Evolutionary conservation across 2,888 invertebrate genomes (phyloP).

Genomic region (Dynastes maya): DNA sequence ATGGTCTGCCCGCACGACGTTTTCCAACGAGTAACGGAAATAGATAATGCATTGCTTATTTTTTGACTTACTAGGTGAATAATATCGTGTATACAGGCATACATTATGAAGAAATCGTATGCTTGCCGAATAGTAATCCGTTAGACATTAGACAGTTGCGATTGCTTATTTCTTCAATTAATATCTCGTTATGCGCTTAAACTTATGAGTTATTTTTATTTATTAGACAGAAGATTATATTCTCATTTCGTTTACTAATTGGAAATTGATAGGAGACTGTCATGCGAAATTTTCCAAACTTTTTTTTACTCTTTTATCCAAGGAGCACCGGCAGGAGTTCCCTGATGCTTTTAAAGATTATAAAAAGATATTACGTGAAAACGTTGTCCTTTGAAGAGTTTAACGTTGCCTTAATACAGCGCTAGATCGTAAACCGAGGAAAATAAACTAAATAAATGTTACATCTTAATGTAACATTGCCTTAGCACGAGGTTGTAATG

Average conservation of each 20-base stretch:
- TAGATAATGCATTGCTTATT: background rate
- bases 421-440: conserved; percentile 3
- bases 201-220: no score
- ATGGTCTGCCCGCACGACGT: background rate
- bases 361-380: conserved; percentile 8
- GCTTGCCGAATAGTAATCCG: no score
- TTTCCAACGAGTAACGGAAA: conserved; percentile 7
- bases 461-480: background rate
- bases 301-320: background rate
- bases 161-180: no score
- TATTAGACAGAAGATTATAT: no score
- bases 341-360: background rate
- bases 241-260: background rate
- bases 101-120: no score
- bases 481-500: background rate
- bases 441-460: conserved; percentile 16
- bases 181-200: no score
- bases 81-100: no score
- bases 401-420: background rate
- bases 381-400: conserved; percentile 5
- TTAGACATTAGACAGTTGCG: no score
- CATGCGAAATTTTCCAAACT: background rate
- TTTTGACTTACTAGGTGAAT: background rate
- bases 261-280: background rate
- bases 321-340: background rate